A percentile compares a stretch with the other conserved stretches of the same genome.
These are phyloP conservation scores for Melierax canorus DNA, from an alignment of 2,113 vertebrate species.

Conservation along the genomic window DNA sequence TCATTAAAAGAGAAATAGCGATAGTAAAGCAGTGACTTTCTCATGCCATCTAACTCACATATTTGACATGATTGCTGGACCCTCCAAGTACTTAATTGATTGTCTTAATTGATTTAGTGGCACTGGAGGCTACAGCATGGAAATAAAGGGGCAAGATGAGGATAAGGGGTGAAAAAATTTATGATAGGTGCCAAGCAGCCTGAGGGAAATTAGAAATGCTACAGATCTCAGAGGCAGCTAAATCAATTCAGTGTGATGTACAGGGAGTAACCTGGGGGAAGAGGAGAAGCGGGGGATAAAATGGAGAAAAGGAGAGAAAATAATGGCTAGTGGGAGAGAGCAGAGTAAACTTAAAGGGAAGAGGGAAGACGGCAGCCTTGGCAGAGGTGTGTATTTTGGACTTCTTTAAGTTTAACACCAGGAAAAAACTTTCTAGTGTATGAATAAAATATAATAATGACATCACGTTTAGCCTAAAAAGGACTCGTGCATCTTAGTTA, in stretches of 20 bases:
- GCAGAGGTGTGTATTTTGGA: background rate
- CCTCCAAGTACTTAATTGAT: slow-evolving; percentile 70
- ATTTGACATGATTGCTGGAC: slow-evolving; percentile 64
- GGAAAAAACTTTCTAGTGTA: background rate
- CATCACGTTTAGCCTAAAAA: slow-evolving; percentile 21
- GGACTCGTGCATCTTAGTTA: slow-evolving; percentile 20
- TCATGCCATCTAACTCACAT: slow-evolving; percentile 52
- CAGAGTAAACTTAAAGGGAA: background rate
- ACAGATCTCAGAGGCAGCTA: slow-evolving; percentile 54
- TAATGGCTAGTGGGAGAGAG: background rate
- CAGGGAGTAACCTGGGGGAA: background rate
- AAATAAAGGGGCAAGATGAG: slow-evolving; percentile 52
- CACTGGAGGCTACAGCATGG: slow-evolving; percentile 57
- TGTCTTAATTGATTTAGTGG: slow-evolving; percentile 68
- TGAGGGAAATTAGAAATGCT: slow-evolving; percentile 65
- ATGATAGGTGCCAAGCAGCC: slow-evolving; percentile 57
- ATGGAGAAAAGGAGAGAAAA: background rate
- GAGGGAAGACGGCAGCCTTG: background rate
- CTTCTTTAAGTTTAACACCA: background rate
- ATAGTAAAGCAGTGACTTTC: slow-evolving; percentile 50
- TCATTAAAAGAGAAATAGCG: slow-evolving; percentile 62
- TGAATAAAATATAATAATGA: background rate
- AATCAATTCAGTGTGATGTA: slow-evolving; percentile 51
- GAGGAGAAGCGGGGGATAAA: background rate
- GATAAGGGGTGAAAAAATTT: slow-evolving; percentile 64